phyloP scores from a whole-genome alignment of 2,888 invertebrate species.

The Drosophila yooni region DNA sequence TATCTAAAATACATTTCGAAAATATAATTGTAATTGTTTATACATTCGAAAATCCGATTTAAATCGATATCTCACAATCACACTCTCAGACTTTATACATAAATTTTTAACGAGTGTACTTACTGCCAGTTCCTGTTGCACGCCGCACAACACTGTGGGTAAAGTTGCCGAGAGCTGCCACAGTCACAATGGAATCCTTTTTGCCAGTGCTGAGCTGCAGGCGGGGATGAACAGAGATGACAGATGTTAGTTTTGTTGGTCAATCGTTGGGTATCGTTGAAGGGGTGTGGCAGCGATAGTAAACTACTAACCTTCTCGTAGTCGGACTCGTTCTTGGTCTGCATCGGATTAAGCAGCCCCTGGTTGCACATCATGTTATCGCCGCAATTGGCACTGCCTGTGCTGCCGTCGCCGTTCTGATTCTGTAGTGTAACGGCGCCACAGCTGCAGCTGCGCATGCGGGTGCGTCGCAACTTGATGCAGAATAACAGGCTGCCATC shows the following conservation, averaged over 20 bases:
- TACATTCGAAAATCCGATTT: background rate
- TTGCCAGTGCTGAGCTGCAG: conserved; percentile 83
- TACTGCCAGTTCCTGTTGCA: conserved; percentile 85
- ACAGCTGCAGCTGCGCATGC: conserved; percentile 79
- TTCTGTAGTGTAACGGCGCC: conserved; percentile 74
- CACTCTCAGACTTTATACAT: background rate
- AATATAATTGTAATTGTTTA: background rate
- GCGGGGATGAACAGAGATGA: conserved; percentile 20
- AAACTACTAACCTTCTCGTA: conserved; percentile 82
- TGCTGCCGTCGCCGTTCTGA: conserved; percentile 80
- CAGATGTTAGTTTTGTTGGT: conserved; percentile 27
- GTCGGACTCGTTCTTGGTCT: conserved; percentile 83
- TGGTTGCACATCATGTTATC: conserved; percentile 83
- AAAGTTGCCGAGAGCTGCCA: conserved; percentile 83
- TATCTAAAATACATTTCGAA: background rate
- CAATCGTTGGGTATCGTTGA: conserved; percentile 3
- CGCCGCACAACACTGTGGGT: conserved; percentile 84
- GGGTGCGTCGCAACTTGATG: conserved; percentile 81
- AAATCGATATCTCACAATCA: background rate
- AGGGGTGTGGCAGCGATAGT: background rate
- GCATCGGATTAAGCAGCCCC: conserved; percentile 83
- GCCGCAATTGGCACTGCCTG: conserved; percentile 68
- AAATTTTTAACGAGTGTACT: conserved; percentile 66
- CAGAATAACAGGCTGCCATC: conserved; percentile 83
- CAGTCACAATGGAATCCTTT: conserved; percentile 85